A percentile compares a stretch with the other conserved stretches of the same genome.
phyloP scores from a whole-genome alignment of 2,888 invertebrate genomes.

The Calameuta pallipes region DNA sequence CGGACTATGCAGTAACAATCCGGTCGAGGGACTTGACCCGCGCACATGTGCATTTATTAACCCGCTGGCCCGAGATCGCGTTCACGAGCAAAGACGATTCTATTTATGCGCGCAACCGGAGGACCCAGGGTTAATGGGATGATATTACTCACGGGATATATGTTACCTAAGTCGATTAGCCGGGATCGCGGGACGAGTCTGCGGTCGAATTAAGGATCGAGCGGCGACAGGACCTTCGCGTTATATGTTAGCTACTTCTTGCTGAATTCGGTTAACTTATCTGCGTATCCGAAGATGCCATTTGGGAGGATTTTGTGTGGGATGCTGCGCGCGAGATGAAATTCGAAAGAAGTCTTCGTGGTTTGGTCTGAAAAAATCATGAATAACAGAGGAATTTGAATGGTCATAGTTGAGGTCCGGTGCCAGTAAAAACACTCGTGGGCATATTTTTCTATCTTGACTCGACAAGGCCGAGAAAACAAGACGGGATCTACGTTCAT shows the following conservation, averaged over 20 bases:
- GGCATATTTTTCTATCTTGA: background rate
- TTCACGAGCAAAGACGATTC: slow-evolving; percentile 49
- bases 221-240: slow-evolving; percentile 8
- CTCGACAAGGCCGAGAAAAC: background rate
- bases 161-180: slow-evolving; percentile 49
- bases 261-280: background rate
- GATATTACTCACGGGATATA: slow-evolving; percentile 56
- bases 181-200: slow-evolving; percentile 47
- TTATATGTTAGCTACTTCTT: background rate
- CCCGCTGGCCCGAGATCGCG: slow-evolving; percentile 41
- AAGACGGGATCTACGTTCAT: background rate
- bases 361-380: background rate
- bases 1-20: background rate
- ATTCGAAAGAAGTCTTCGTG: background rate
- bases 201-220: slow-evolving; percentile 44
- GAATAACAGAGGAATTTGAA: background rate
- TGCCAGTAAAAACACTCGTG: background rate
- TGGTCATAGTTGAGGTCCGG: background rate
- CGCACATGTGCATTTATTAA: slow-evolving; percentile 48
- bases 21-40: slow-evolving; percentile 1
- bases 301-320: background rate
- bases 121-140: slow-evolving; percentile 53
- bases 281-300: background rate
- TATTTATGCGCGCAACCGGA: slow-evolving; percentile 54
- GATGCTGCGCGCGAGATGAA: background rate